Base-by-base conservation (phyloP, 1,140 invertebrate species). In the Aphelinus certus region DNA sequence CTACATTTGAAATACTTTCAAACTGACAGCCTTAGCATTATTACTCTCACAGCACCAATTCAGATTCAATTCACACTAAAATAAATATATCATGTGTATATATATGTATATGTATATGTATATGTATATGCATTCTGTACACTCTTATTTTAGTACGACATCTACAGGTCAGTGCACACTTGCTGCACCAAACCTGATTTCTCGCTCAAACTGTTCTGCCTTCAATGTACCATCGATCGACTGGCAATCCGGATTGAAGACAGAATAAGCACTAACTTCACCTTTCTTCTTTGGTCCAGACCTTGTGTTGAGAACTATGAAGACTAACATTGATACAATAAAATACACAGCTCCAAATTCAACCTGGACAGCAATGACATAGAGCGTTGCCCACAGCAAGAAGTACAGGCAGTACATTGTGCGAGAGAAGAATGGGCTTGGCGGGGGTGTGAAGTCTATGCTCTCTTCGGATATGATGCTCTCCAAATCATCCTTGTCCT, bases 201-300 rank as follows among this genome's bases (percentile, higher is more conserved):
- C 92, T 79, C 90, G 91, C 83, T 99, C 95, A 84, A 99, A 95
- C 82, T 99, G 95, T 84, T 98, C 96, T n/a, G 96, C 94, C 76
- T 95, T 97, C 2, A 99, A 88, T 1, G 97, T 96, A 10, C 98
- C 98, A 79, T 97, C 93, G 76, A 99, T 95, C 67, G 95, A 91
- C 84, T 96, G 91, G 88, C 95, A 99, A 81, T 97, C 93, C 76
- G 94, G 93, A 91, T 99, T 99, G 83, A 99, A 99, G 0, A 99
- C 97, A 70, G 97, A 99, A 85, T 99, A 99, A 0, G 98, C 97
- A 88, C 96, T 98, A 0, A 95, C 84, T 90, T 97, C 95, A 53
- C 92, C 92, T 60, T 84, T 86, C 71, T 89, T 91, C 83, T 90
- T 94, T 42, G 91, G 90, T 6, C 90, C 88, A 3, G 93, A 94